Base-by-base conservation (phyloP, 1,140 invertebrate genomes). In the Patella vulgata region DNA sequence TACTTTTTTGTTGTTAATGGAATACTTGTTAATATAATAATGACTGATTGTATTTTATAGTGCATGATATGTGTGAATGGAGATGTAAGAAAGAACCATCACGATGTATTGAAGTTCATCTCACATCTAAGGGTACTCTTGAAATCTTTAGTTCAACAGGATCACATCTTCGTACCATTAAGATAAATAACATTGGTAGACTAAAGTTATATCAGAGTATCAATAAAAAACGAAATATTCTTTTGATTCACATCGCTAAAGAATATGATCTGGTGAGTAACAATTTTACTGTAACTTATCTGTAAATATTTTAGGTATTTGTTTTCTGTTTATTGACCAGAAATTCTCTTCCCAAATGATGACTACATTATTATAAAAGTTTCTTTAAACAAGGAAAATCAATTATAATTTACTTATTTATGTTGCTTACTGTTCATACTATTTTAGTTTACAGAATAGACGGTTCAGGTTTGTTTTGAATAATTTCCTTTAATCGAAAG, bases 211-310 rank as follows among this genome's bases (percentile, higher is more conserved):
- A 68, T 39, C 55, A 79, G 25, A 75, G 86, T 57, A 72, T 86
- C 23, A 90, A 91, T 61, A 85, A 87, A 57, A 94, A 94, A 76
- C 94, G 95, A 0, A 75, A 72, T 52, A 88, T 97, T 77, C 88
- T 97, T 0, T 81, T 97, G 9, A 86, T 99, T 14, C 87, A 93
- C 66, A 91, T 97, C 6, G 92, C 93, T 0, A 89, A 92, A 54
- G 96, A 98, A 86, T 96, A 99, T 80, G 97, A 99, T 84, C 27
- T 78, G 60, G 78, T 80, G 66, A 69, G 63, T 46, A 30, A 12
- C 33, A 12, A 42, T 48, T 47, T 9, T 9, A 11, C 9, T 47
- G 9, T 47, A 9, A 23, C 21, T n/a, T 47, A 47, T 47, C 11
- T 47, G 8, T 47, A 21, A 8, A 11, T 40, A n/a, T 40, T 40